Conservation (phyloP, 1,140 invertebrate genomes). For the Ylistrum balloti region DNA sequence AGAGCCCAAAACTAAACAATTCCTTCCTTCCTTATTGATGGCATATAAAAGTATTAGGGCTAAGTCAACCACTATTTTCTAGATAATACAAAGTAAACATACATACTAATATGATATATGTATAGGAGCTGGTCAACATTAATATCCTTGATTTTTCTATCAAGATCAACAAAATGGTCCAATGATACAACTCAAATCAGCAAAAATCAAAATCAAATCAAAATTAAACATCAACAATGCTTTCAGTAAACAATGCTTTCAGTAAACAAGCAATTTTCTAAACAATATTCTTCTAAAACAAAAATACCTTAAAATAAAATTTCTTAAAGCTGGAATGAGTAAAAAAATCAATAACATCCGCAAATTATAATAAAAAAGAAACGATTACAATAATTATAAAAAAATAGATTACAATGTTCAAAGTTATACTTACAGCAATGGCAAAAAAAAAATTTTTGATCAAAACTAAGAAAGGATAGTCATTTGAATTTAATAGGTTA, state of each 20-base stretch:
- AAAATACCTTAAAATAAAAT: not conserved
- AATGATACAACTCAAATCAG: not conserved
- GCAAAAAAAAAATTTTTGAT: not conserved
- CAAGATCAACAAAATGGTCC: not conserved
- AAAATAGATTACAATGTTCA: not conserved
- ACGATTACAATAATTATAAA: no score
- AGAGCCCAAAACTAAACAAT: no score
- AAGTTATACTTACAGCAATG: not conserved
- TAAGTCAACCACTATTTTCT: not conserved
- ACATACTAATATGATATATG: not conserved
- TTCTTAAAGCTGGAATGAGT: not conserved
- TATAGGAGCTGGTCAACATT: not conserved
- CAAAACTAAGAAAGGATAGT: no score
- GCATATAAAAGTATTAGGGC: not conserved
- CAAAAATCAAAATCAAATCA: not conserved
- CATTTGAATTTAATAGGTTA: not conserved
- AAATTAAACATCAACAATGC: not conserved
- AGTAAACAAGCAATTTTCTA: not conserved
- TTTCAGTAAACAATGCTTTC: not conserved
- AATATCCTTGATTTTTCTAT: not conserved
- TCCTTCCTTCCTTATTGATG: not conserved
- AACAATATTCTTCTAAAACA: not conserved
- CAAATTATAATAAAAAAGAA: no score
- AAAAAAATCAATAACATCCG: not conserved
- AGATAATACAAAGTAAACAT: not conserved